phyloP scores from a whole-genome alignment of 2,888 invertebrate species.

The Pterostichus madidus region DNA sequence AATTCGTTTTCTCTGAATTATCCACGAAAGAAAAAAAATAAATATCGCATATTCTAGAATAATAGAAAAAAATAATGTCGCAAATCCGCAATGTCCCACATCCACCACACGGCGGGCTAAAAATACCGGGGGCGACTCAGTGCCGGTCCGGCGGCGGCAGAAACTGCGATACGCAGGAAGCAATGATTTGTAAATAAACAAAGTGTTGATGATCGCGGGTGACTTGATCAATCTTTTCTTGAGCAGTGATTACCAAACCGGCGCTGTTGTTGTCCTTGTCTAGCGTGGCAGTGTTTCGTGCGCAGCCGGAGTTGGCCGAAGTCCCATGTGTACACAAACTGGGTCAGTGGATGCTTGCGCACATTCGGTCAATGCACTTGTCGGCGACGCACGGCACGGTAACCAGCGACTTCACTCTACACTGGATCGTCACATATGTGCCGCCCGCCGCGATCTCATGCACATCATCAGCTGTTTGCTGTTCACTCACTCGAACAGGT shows the following conservation, averaged over 20 bases:
- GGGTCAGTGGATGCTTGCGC: constrained; percentile 77
- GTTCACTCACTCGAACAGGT: not conserved
- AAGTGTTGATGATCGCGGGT: constrained; percentile 17
- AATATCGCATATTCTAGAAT: no score
- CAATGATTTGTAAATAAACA: constrained; percentile 22
- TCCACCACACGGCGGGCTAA: no score
- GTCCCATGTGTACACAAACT: constrained; percentile 76
- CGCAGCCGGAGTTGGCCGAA: constrained; percentile 71
- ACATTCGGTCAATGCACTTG: constrained; percentile 77
- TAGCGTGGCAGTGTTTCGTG: constrained; percentile 69
- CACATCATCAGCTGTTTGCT: constrained; percentile 29
- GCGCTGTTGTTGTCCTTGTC: constrained; percentile 37
- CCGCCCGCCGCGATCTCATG: not conserved
- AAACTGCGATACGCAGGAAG: not conserved
- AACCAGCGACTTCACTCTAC: constrained; percentile 28
- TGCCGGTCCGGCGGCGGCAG: no score
- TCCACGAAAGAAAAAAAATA: not conserved
- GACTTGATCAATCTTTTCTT: constrained; percentile 36
- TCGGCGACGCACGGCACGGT: constrained; percentile 58
- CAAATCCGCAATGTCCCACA: not conserved
- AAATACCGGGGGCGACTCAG: no score
- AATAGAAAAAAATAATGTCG: not conserved
- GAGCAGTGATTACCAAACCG: constrained; percentile 40
- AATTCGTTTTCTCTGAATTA: not conserved
- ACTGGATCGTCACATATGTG: constrained; percentile 35